Evolutionary conservation across 2,113 vertebrate species (phyloP), one percentile per base, ranked within the genome.

Genomic region (Struthidea cinerea): DNA sequence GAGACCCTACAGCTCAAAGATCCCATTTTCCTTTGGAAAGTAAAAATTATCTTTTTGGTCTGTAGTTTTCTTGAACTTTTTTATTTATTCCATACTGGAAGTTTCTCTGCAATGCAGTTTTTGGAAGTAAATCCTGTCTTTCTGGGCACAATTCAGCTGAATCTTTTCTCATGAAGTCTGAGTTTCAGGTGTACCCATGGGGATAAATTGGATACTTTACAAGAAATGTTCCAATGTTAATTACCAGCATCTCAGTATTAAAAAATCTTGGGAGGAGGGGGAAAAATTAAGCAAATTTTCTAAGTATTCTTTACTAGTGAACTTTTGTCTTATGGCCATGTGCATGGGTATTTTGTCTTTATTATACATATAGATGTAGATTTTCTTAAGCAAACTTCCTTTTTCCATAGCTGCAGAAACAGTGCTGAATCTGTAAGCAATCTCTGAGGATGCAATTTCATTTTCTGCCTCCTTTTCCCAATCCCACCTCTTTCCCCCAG

Each of bases 1-100:
- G 42, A 46, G 49, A 78, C 47, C 18, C 17, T 50, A 26, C 26
- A 87, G 24, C 19, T 94, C 87, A 93, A 97, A 87, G 27, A 69
- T 59, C 5, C 23, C 7, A 63, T 85, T 95, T 94, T 86, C 19
- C 83, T 90, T 81, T 46, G 49, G n/a, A 33, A 95, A 94, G 11
- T 76, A 55, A 92, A 83, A 73, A 80, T 49, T 60, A 57, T 65
- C 14, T 59, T 77, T 84, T 89, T 81, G 27, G 39, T 77, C 24
- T 92, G 65, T 64, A 56, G 9, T 24, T 87, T 94, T 39, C 33
- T 73, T 71, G 10, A 21, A 3, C 0, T 28, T 79, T 91, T 86
- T 82, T 55, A 26, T 79, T 37, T 53, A 0, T 44, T 80, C 33
- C 24, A 44, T 19, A 35, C 4, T 33, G 9, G 13, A 83, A 65